A percentile compares a stretch with the other conserved stretches of the same genome.
Conservation (phyloP, 2,888 invertebrate genomes). For the Deilephila elpenor region DNA sequence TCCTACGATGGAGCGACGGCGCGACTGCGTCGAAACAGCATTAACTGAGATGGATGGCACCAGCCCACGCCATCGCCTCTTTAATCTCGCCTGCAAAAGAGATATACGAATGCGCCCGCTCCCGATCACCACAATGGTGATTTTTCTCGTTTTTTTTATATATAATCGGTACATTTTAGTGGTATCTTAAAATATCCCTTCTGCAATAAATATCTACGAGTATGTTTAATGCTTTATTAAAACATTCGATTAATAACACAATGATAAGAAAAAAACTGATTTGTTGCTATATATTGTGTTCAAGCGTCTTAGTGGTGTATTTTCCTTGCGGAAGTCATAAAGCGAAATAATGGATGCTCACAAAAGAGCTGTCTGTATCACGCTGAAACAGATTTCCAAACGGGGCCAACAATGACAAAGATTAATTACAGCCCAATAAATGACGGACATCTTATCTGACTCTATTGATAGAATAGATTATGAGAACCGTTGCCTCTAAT, state of each 20-base stretch:
- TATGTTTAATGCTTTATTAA: too few species aligned
- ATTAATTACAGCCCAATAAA: slow-evolving; percentile 77
- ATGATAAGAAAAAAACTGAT: slow-evolving; percentile 23
- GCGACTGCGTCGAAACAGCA: slow-evolving; percentile 67
- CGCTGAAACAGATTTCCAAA: slow-evolving; percentile 61
- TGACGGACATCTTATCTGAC: slow-evolving; percentile 68
- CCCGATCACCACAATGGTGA: slow-evolving; percentile 10
- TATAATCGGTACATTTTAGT: background rate
- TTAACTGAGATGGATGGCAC: slow-evolving; percentile 75
- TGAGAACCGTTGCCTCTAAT: slow-evolving; percentile 55
- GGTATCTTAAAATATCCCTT: background rate
- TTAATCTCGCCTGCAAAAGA: slow-evolving; percentile 75
- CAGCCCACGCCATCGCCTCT: slow-evolving; percentile 71
- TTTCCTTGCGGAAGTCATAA: slow-evolving; percentile 43
- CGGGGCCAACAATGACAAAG: slow-evolving; percentile 70
- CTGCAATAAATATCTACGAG: background rate
- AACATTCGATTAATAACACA: too few species aligned
- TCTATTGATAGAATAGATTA: slow-evolving; percentile 66
- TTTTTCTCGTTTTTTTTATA: slow-evolving; percentile 3
- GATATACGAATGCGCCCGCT: slow-evolving; percentile 60
- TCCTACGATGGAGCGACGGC: slow-evolving; percentile 40
- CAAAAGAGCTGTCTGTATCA: slow-evolving; percentile 55
- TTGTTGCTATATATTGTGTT: slow-evolving; percentile 33
- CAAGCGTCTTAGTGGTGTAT: slow-evolving; percentile 36
- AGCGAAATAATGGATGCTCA: slow-evolving; percentile 48